phyloP scores from a whole-genome alignment of 2,888 invertebrate genomes.

The Megaustenia siamemsis region DNA sequence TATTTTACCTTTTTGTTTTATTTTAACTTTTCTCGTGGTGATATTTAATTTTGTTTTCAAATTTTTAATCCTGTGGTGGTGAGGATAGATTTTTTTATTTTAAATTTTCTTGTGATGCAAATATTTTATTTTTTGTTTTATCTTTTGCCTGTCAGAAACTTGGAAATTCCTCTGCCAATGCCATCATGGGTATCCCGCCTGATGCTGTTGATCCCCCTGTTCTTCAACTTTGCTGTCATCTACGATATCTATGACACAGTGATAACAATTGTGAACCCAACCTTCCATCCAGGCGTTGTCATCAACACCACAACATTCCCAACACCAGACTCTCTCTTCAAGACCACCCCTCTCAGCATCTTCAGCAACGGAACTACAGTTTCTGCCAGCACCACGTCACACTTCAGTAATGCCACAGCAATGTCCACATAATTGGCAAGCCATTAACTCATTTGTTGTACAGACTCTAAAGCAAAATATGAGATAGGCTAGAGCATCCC shows the following conservation, averaged over 20 bases:
- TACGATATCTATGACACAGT: conserved; percentile 54
- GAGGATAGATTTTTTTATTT: background rate
- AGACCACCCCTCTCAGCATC: background rate
- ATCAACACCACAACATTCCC: background rate
- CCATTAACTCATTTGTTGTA: too few species aligned
- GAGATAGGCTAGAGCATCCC: too few species aligned
- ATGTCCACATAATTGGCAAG: too few species aligned
- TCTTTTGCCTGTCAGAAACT: conserved; percentile 21
- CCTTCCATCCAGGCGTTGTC: background rate
- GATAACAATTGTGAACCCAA: conserved; percentile 33
- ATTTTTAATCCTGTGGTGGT: background rate
- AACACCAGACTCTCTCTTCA: background rate
- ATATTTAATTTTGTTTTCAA: too few species aligned
- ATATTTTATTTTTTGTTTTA: conserved; percentile 23
- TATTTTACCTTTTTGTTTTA: too few species aligned
- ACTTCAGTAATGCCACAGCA: background rate
- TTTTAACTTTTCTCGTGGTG: too few species aligned
- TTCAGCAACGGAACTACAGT: background rate
- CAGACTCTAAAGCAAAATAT: too few species aligned
- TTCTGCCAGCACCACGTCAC: background rate
- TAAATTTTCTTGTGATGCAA: too few species aligned
- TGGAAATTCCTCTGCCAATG: background rate
- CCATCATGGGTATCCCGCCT: conserved; percentile 62
- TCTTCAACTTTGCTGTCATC: conserved; percentile 75
- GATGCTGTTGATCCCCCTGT: conserved; percentile 70